Base-by-base conservation (phyloP, 2,888 invertebrate species). In the Brachyptera risi region DNA sequence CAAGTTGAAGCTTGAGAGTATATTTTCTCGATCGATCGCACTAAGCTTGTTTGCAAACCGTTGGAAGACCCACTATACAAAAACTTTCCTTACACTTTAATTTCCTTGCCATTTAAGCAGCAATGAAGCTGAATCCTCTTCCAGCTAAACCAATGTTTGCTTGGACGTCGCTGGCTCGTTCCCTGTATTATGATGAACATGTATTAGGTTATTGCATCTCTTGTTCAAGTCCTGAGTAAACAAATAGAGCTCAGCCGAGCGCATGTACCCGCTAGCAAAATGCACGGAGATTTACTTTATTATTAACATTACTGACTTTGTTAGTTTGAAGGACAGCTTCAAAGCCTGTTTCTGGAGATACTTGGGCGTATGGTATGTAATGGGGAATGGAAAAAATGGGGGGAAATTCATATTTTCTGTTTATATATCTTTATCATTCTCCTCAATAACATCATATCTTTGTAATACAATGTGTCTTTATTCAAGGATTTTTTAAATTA, bases 91-190 rank as follows among this genome's bases (percentile, higher is more conserved):
- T n/a, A n/a, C n/a, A n/a, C n/a, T n/a, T n/a, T n/a, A n/a, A n/a
- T n/a, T n/a, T n/a, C n/a, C n/a, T n/a, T n/a, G n/a, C n/a, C n/a
- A n/a, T n/a, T n/a, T n/a, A n/a, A n/a, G n/a, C n/a, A n/a, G n/a
- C n/a, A n/a, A n/a, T n/a, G n/a, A 19, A 47, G 21, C 31, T 26
- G 62, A 62, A 62, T 62, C 59, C 62, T 59, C 50, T 62, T 60
- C 59, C 24, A 62, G 62, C 51, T 60, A 62, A 62, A 62, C 54
- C 62, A 62, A 62, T n/a, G n/a, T n/a, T 62, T 62, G 62, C 60
- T 62, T 62, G 59, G 56, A 35, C 21, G 35, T 21, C 13, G 54
- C 31, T 51, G 4, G 50, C 31, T 51, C 11, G 42, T 7, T 1
- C 17, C 15, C 9, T 24, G 54, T 37, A 51, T 51, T 51, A 51